A percentile compares a stretch with the other conserved stretches of the same genome.
phyloP scores from a whole-genome alignment of 2,888 invertebrate species.

The Aproaerema taeniolella region DNA sequence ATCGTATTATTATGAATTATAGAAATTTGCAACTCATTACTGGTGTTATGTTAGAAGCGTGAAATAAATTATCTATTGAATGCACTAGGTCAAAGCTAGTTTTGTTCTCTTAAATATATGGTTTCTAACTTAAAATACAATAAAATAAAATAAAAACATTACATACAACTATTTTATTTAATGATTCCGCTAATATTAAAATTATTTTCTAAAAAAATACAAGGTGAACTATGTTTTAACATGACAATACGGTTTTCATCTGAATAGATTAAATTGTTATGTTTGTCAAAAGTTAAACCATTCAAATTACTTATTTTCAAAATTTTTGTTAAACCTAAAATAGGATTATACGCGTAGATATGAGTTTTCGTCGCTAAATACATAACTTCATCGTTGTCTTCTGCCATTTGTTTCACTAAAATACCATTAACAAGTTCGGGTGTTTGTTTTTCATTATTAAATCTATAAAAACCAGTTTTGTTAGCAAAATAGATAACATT shows the following conservation, averaged over 20 bases:
- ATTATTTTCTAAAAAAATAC: too few relatives aligned
- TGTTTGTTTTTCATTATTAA: slow-evolving; percentile 27
- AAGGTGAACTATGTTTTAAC: slow-evolving; percentile 35
- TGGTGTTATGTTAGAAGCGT: too few relatives aligned
- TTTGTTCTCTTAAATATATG: too few relatives aligned
- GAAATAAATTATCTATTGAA: too few relatives aligned
- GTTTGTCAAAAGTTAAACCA: slow-evolving; percentile 48
- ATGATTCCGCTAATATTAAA: too few relatives aligned
- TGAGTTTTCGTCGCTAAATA: slow-evolving; percentile 50
- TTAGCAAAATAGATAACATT: slow-evolving; percentile 45
- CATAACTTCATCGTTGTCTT: slow-evolving; percentile 44
- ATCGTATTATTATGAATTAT: too few relatives aligned
- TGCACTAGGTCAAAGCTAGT: too few relatives aligned
- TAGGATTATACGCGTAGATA: slow-evolving; percentile 25
- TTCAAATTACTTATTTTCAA: slow-evolving; percentile 37
- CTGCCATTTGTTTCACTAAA: slow-evolving; percentile 46
- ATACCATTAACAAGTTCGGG: slow-evolving; percentile 35
- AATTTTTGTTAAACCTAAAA: slow-evolving; percentile 34
- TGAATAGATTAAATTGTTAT: slow-evolving; percentile 48
- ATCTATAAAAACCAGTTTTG: slow-evolving; percentile 45
- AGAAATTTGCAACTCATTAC: too few relatives aligned
- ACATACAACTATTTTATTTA: too few relatives aligned
- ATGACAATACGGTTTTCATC: slow-evolving; percentile 42
- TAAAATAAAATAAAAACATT: too few relatives aligned
- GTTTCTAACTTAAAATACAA: too few relatives aligned